These are phyloP conservation scores for Drosophila percnosoma DNA, from an alignment of 2,888 invertebrate genomes.

Conservation along the genomic window DNA sequence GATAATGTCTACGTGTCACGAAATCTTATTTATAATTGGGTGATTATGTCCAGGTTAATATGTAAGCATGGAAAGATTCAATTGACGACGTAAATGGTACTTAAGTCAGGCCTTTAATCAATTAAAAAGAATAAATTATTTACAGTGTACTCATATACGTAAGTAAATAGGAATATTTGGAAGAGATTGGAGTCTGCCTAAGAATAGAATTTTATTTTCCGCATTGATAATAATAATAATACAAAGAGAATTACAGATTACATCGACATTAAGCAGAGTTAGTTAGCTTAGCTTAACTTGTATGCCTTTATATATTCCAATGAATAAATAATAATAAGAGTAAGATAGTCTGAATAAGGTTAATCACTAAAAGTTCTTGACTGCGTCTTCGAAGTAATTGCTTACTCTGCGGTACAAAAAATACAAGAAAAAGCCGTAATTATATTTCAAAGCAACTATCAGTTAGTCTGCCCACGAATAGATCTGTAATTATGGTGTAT, in stretches of 20 bases:
- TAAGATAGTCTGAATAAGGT: neutral
- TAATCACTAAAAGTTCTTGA: neutral
- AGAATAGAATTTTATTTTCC: no score
- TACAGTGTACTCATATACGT: no score
- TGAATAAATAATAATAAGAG: neutral
- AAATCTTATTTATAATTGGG: slow-evolving; percentile 8
- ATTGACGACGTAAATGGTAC: neutral
- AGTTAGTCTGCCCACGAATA: neutral
- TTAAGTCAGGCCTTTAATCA: neutral
- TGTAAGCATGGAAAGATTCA: neutral
- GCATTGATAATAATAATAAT: neutral
- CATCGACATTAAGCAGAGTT: neutral
- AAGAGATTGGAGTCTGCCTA: neutral
- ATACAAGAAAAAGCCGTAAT: neutral
- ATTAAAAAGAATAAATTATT: neutral
- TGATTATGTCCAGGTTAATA: slow-evolving; percentile 22
- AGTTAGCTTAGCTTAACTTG: neutral
- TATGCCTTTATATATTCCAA: neutral
- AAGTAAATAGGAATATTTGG: neutral
- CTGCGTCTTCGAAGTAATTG: neutral
- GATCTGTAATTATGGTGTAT: neutral
- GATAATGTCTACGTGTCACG: slow-evolving; percentile 1
- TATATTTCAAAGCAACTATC: neutral
- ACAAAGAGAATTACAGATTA: neutral
- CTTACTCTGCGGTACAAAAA: neutral